Percentiles rank a stretch among this genome's conserved stretches.
Conservation (phyloP, 2,797 vertebrate genomes). For the Echeneis naucrates region DNA sequence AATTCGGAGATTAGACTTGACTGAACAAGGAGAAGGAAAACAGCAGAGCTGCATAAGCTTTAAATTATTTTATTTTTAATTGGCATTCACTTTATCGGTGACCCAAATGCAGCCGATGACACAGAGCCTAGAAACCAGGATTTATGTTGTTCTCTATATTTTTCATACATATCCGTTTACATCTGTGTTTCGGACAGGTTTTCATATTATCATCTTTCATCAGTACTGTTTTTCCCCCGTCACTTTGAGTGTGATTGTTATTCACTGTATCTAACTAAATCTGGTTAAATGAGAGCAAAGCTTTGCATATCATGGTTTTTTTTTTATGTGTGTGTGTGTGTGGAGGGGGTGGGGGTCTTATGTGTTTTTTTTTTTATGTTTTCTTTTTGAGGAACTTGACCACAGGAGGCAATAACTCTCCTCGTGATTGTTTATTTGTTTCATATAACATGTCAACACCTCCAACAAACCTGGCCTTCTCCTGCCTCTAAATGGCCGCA, state of each 20-base stretch:
- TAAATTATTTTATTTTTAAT: too few relatives aligned
- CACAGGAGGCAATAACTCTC: constrained; percentile 74
- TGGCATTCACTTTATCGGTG: too few relatives aligned
- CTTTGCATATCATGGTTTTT: constrained; percentile 31
- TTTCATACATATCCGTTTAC: not conserved
- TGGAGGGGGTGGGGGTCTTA: too few relatives aligned
- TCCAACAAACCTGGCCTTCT: constrained; percentile 81
- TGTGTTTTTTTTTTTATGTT: too few relatives aligned
- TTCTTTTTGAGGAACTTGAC: constrained; percentile 54
- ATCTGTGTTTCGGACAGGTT: not conserved
- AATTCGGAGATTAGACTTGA: too few relatives aligned
- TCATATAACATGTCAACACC: constrained; percentile 81
- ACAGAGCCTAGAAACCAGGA: not conserved
- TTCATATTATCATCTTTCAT: not conserved
- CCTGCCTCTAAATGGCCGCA: constrained; percentile 78
- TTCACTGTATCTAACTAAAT: constrained; percentile 6
- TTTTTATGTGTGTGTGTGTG: too few relatives aligned
- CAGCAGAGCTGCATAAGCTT: too few relatives aligned
- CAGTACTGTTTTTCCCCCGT: not conserved
- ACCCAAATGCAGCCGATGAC: not conserved
- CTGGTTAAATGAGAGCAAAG: constrained; percentile 16
- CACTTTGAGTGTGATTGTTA: not conserved
- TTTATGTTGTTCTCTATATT: too few relatives aligned
- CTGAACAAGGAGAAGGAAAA: too few relatives aligned
- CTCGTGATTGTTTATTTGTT: constrained; percentile 83